phyloP scores from a whole-genome alignment of 2,888 invertebrate species.

The Leucoptera coffeella region DNA sequence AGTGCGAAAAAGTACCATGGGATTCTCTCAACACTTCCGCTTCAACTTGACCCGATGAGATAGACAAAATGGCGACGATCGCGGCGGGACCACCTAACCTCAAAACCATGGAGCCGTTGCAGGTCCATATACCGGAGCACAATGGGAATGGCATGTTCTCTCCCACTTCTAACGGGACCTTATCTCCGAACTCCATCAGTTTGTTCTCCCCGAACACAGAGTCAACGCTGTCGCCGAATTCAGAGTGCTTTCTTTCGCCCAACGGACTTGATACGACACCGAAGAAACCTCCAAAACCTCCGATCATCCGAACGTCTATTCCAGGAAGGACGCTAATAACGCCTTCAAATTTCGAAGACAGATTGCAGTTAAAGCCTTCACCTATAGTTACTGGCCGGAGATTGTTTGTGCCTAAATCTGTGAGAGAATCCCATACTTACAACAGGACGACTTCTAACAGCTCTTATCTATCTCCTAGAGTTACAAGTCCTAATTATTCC shows the following conservation, averaged over 20 bases:
- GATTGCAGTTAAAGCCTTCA: conserved; percentile 21
- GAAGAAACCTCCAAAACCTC: conserved; percentile 39
- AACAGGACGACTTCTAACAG: conserved; percentile 20
- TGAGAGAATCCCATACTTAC: conserved; percentile 32
- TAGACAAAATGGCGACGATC: too few species aligned
- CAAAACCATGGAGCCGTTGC: conserved; percentile 17
- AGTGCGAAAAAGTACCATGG: too few species aligned
- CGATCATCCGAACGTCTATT: conserved; percentile 24
- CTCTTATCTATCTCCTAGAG: too few species aligned
- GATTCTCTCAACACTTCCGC: too few species aligned
- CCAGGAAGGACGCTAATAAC: conserved; percentile 42
- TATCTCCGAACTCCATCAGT: conserved; percentile 25
- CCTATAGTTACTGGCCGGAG: conserved; percentile 26
- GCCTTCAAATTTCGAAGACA: conserved; percentile 37
- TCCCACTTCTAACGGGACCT: conserved; percentile 13
- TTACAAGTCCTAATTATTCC: too few species aligned
- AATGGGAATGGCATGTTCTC: conserved; percentile 14
- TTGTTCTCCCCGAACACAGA: conserved; percentile 20
- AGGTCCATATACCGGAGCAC: conserved; percentile 28
- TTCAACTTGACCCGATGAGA: too few species aligned
- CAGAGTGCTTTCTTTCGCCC: conserved; percentile 7
- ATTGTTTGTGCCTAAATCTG: conserved; percentile 25
- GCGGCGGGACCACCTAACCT: conserved; percentile 13
- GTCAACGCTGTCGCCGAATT: conserved; percentile 11
- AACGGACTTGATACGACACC: conserved; percentile 29